Percentiles rank a stretch among this genome's conserved stretches.
Evolutionary conservation across 1,140 invertebrate species (phyloP).

Genomic region (Vanessa atalanta): DNA sequence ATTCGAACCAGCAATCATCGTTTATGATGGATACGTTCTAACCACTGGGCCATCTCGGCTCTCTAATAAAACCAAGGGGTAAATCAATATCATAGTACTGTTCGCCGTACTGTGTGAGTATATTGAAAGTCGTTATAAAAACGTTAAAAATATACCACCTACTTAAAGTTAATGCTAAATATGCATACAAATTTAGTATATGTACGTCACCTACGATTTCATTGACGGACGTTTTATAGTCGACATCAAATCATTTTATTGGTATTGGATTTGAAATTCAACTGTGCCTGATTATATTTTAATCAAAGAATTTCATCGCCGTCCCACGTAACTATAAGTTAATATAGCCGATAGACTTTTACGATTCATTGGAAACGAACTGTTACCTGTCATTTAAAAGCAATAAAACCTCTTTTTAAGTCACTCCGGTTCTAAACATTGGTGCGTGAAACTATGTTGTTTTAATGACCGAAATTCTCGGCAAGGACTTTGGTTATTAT

Average conservation of each 20-base stretch:
- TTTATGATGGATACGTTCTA: too few species aligned
- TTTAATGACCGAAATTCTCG: slow-evolving; percentile 61
- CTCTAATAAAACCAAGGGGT: too few species aligned
- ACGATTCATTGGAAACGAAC: slow-evolving; percentile 55
- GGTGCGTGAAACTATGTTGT: slow-evolving; percentile 64
- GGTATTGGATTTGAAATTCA: slow-evolving; percentile 34
- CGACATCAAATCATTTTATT: slow-evolving; percentile 36
- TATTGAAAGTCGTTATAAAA: not conserved
- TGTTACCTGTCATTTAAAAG: slow-evolving; percentile 69
- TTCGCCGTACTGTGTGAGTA: too few species aligned
- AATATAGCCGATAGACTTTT: slow-evolving; percentile 33
- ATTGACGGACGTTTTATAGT: slow-evolving; percentile 28
- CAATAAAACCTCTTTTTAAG: slow-evolving; percentile 67
- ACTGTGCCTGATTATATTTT: slow-evolving; percentile 36
- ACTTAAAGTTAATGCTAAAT: not conserved
- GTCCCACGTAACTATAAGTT: slow-evolving; percentile 32
- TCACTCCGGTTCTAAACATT: slow-evolving; percentile 51
- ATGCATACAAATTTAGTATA: slow-evolving; percentile 12
- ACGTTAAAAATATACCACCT: not conserved
- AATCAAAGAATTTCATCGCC: slow-evolving; percentile 39
- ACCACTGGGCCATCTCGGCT: too few species aligned
- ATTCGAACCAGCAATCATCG: too few species aligned
- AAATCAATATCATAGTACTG: too few species aligned
- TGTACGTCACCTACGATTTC: slow-evolving; percentile 17
- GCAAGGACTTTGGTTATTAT: slow-evolving; percentile 18